Conservation (phyloP, 2,888 invertebrate species). For the Tipula unca region DNA sequence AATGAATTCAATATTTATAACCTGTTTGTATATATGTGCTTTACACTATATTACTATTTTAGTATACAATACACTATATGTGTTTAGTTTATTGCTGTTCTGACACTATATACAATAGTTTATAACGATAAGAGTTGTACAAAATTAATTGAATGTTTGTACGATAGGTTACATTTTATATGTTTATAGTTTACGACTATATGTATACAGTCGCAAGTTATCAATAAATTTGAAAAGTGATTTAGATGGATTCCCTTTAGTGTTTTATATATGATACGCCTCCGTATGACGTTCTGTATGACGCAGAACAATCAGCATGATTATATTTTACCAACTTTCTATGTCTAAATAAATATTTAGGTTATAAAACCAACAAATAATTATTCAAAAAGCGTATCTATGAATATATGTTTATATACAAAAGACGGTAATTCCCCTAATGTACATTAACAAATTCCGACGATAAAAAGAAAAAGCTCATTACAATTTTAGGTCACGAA, state of each 20-base stretch:
- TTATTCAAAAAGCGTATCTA: neutral
- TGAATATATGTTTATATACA: neutral
- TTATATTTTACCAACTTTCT: too few species aligned
- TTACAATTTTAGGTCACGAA: neutral
- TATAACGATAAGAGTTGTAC: neutral
- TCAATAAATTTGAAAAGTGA: too few species aligned
- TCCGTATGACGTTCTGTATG: too few species aligned
- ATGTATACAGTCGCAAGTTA: too few species aligned
- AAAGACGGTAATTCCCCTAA: neutral
- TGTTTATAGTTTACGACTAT: too few species aligned
- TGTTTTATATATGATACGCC: too few species aligned
- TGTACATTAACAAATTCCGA: neutral
- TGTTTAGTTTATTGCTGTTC: neutral
- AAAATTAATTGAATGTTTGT: neutral
- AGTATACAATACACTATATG: neutral
- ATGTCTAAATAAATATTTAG: too few species aligned
- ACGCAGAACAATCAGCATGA: neutral
- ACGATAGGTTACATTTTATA: neutral
- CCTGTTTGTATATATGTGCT: neutral
- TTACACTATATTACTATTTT: neutral
- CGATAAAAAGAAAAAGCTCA: neutral
- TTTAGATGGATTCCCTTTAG: neutral
- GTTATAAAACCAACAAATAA: neutral
- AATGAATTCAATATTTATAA: slow-evolving; percentile 3
- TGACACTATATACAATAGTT: neutral